Evolutionary conservation across 1,140 invertebrate genomes (phyloP).

Genomic region (Tetramorium parvispinum): DNA sequence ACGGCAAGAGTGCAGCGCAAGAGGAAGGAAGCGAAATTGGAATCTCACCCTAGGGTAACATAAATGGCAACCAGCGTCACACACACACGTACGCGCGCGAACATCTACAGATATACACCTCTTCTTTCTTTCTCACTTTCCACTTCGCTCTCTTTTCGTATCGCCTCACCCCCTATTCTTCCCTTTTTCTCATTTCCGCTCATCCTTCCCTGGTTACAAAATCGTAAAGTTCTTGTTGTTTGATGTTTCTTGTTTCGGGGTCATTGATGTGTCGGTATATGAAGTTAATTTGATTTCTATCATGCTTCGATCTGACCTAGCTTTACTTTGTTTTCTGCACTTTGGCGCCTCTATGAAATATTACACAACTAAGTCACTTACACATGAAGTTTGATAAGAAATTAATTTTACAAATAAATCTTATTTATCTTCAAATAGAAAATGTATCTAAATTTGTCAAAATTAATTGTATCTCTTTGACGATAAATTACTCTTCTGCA

Average conservation of each 20-base stretch:
- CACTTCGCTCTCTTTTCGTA: background rate
- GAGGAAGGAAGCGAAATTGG: conserved; percentile 71
- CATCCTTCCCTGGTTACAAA: background rate
- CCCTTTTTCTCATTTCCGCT: background rate
- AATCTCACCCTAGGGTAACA: conserved; percentile 75
- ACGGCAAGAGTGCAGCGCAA: conserved; percentile 40
- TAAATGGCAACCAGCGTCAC: conserved; percentile 48
- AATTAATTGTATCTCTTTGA: background rate
- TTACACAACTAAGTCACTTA: background rate
- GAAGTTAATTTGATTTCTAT: conserved; percentile 84
- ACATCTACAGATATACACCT: background rate
- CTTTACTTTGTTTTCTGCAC: conserved; percentile 1
- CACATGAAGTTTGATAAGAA: background rate
- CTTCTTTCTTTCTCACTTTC: no score
- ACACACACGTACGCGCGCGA: background rate
- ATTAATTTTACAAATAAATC: background rate
- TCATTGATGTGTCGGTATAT: conserved; percentile 69
- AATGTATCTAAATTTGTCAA: background rate
- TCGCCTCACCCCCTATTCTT: background rate
- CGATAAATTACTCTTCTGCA: no score
- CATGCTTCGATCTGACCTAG: conserved; percentile 67
- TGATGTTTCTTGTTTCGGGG: conserved; percentile 67
- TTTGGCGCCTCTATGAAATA: no score
- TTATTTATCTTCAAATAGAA: background rate
- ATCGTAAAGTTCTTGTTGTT: conserved; percentile 23